These are phyloP conservation scores for Trypoxylon attenuatum DNA, from an alignment of 2,888 invertebrate genomes.

Conservation along the genomic window DNA sequence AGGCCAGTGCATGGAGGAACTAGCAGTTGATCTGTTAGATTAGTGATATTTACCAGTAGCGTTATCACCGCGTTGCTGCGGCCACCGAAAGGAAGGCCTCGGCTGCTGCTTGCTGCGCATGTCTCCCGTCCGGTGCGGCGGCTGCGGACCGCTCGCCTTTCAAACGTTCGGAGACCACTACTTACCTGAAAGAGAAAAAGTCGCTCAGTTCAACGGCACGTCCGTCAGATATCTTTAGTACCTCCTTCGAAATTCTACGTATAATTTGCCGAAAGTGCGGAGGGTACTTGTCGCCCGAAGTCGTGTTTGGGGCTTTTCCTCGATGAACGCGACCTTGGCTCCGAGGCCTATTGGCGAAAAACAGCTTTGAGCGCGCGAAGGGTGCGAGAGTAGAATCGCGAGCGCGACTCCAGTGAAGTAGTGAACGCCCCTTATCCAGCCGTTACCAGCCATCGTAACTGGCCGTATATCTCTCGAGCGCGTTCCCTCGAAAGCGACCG, in stretches of 20 bases:
- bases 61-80: constrained; percentile 80
- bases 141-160: constrained; percentile 71
- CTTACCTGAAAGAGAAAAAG: constrained; percentile 70
- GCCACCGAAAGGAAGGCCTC: constrained; percentile 82
- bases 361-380: background rate
- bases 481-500: constrained; percentile 73
- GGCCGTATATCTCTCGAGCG: constrained; percentile 72
- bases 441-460: constrained; percentile 63
- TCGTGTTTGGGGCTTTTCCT: too few relatives aligned
- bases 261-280: too few relatives aligned
- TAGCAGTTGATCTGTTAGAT: constrained; percentile 24
- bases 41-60: constrained; percentile 74
- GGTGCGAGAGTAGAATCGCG: background rate
- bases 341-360: too few relatives aligned
- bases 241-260: too few relatives aligned
- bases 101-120: constrained; percentile 85
- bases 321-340: too few relatives aligned
- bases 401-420: constrained; percentile 35
- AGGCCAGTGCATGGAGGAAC: too few relatives aligned
- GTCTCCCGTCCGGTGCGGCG: constrained; percentile 74
- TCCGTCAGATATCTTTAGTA: constrained; percentile 3
- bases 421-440: constrained; percentile 43
- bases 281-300: too few relatives aligned
- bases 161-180: constrained; percentile 73
- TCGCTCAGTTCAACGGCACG: too few relatives aligned